Conservation (phyloP, 2,888 invertebrate species). For the Dynastes grantii region DNA sequence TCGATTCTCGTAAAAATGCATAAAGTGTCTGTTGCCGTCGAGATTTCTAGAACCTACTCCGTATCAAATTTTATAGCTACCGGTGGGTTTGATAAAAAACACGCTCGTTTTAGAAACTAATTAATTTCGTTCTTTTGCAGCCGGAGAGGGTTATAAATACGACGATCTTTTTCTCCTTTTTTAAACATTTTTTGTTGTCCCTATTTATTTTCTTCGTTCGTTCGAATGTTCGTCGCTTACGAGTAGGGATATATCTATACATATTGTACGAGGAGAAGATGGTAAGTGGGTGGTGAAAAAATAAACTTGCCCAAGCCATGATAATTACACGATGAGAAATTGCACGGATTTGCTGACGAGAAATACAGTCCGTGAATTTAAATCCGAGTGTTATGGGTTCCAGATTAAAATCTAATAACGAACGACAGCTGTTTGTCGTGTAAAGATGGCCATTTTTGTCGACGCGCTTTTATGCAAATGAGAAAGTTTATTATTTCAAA, state of each 20-base stretch:
- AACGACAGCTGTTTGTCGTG: slow-evolving; percentile 36
- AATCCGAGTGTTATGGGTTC: slow-evolving; percentile 29
- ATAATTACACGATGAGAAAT: slow-evolving; percentile 20
- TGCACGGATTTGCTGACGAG: slow-evolving; percentile 20
- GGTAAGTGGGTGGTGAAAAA: slow-evolving; percentile 23
- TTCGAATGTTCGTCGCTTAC: slow-evolving; percentile 1
- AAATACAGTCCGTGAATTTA: slow-evolving; percentile 36
- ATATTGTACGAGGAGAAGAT: not conserved
- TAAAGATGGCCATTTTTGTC: slow-evolving; percentile 31
- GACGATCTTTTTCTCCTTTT: not conserved
- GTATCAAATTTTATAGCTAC: slow-evolving; percentile 47
- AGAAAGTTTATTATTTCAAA: slow-evolving; percentile 28
- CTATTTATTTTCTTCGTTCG: slow-evolving; percentile 15
- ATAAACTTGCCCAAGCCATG: not conserved
- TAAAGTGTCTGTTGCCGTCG: not conserved
- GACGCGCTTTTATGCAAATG: slow-evolving; percentile 28
- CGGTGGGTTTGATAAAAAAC: slow-evolving; percentile 41
- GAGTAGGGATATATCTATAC: not conserved
- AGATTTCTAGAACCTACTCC: slow-evolving; percentile 9
- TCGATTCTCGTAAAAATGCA: slow-evolving; percentile 30
- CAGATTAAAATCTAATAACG: slow-evolving; percentile 42
- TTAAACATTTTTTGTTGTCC: slow-evolving; percentile 6
- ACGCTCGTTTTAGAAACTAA: slow-evolving; percentile 45
- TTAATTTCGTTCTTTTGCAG: slow-evolving; percentile 41
- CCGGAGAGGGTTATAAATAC: slow-evolving; percentile 28